Evolutionary conservation across 2,113 vertebrate genomes (phyloP).

Genomic region (Hymenochirus boettgeri): DNA sequence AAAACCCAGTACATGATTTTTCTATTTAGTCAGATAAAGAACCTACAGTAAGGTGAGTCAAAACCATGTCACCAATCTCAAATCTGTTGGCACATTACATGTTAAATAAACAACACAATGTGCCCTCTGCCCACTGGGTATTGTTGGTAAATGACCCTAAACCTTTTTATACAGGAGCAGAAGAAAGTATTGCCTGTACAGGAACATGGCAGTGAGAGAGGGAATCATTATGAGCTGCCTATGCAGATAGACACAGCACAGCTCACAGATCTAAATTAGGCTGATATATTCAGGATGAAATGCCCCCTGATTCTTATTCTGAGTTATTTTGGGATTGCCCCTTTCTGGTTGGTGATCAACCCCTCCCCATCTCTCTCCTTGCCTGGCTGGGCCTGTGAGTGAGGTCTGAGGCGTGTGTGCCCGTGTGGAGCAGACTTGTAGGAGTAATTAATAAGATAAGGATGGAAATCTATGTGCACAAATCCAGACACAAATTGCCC

Average conservation of each 20-base stretch:
- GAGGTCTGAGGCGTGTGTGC: slow-evolving; percentile 36
- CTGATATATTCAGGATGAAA: not conserved
- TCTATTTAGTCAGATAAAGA: no score
- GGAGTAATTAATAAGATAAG: slow-evolving; percentile 42
- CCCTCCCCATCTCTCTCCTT: not conserved
- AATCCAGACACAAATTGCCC: slow-evolving; percentile 33
- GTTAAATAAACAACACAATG: no score
- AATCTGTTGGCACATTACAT: no score
- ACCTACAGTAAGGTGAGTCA: no score
- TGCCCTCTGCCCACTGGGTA: no score
- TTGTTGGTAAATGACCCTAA: no score
- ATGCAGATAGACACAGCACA: slow-evolving; percentile 41
- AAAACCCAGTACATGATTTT: no score
- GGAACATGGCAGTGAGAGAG: no score
- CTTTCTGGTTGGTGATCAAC: slow-evolving; percentile 1
- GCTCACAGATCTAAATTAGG: not conserved
- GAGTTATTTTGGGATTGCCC: slow-evolving; percentile 28
- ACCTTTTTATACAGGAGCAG: no score
- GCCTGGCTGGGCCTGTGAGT: slow-evolving; percentile 36
- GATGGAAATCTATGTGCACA: slow-evolving; percentile 31
- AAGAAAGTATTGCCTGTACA: no score
- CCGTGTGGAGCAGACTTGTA: slow-evolving; percentile 24
- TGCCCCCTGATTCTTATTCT: slow-evolving; percentile 17
- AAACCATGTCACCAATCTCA: no score
- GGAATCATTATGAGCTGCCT: no score